phyloP scores from a whole-genome alignment of 2,797 vertebrate genomes.

The Pteronotus mesoamericanus region DNA sequence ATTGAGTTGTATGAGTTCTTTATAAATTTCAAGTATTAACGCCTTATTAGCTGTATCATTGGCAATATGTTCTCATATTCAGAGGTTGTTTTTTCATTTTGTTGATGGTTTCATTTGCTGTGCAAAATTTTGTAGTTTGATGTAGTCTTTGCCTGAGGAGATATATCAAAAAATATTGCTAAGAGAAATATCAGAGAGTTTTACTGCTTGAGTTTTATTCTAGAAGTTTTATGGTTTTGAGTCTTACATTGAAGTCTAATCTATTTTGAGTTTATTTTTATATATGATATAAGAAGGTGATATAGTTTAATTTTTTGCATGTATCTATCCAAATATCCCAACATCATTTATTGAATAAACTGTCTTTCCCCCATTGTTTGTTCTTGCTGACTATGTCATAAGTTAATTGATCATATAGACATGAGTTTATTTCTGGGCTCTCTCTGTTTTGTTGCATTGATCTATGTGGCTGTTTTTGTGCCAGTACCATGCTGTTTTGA shows the following conservation, averaged over 20 bases:
- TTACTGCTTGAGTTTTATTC: not conserved
- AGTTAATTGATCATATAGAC: not conserved
- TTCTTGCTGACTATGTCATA: not conserved
- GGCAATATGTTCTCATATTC: not conserved
- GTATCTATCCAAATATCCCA: not conserved
- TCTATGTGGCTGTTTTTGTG: not conserved
- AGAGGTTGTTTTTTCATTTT: not conserved
- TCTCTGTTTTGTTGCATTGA: not conserved
- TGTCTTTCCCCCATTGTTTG: not conserved
- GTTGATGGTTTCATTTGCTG: not conserved
- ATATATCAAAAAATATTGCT: not conserved
- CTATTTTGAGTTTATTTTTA: not conserved
- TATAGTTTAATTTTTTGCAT: not conserved
- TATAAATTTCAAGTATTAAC: not conserved
- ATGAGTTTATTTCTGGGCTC: not conserved
- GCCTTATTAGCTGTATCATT: not conserved
- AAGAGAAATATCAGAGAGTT: not conserved
- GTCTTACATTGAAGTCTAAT: not conserved
- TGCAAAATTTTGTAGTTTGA: not conserved
- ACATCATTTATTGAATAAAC: not conserved
- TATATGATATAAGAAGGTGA: not conserved
- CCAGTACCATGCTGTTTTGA: not conserved
- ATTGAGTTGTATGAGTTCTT: not conserved
- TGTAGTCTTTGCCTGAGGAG: not conserved
- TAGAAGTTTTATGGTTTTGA: not conserved